Evolutionary conservation across 2,797 vertebrate genomes (phyloP), one percentile per base, ranked within the genome.

Genomic region (Anguilla obscura): DNA sequence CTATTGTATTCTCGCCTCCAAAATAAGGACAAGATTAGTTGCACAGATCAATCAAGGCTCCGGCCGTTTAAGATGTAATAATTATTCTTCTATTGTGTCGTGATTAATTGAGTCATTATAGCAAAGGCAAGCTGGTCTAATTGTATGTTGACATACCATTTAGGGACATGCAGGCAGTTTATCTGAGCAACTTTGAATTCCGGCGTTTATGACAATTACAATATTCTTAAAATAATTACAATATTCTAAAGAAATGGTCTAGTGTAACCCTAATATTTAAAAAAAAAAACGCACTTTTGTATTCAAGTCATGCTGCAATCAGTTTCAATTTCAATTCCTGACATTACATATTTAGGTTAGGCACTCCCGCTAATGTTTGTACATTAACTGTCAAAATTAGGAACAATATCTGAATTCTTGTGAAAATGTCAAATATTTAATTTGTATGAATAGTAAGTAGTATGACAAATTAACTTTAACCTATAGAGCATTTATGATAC

Each of bases 91-190:
- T 87, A 83, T 45, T 40, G 33, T 40, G 18, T 83, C 89, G 52
- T 80, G 86, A 83, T 87, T 71, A 85, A 69, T 18, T 52, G 21
- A 63, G 16, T 24, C 16, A 16, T 18, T 24, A 63, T 24, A 63
- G 4, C 27, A 89, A 89, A 89, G 69, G 74, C 69, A 84, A 83
- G 83, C 86, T 88, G 36, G 76, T 87, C 50, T 83, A 60, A 63
- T 82, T 87, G 93, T 95, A 93, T 89, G 12, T 30, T 88, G 89
- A 95, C 92, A 93, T 88, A 93, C 85, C 92, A 40, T 88, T 33
- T 12, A 36, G 36, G 14, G 12, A 14, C 18, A 1, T 76, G 10
- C 12, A 4, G 8, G 7, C 71, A 76, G 33, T 76, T 76, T 33
- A 76, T 33, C 27, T 76, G 33, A 33, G 71, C 71, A 7, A 30